phyloP scores from a whole-genome alignment of 2,113 vertebrate genomes.

The Caretta caretta region DNA sequence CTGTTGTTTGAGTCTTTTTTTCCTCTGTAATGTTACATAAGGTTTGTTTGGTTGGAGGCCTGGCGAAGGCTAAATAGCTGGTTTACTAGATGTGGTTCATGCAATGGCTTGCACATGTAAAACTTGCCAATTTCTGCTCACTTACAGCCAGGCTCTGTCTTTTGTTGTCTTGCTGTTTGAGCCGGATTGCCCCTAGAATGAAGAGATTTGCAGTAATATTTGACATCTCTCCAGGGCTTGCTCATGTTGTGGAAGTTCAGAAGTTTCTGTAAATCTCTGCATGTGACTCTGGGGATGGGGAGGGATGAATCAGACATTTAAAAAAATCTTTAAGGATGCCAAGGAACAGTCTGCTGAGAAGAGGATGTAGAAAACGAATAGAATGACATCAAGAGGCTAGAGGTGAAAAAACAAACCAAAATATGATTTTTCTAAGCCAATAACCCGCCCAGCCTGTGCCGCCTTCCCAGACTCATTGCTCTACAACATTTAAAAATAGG shows the following conservation, averaged over 20 bases:
- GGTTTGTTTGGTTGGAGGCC: conserved; percentile 61
- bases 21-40: conserved; percentile 64
- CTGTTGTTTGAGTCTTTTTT: conserved; percentile 66
- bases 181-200: conserved; percentile 14
- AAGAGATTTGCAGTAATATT: conserved; percentile 55
- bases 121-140: conserved; percentile 46
- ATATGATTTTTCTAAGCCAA: not conserved
- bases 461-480: not conserved
- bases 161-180: conserved; percentile 9
- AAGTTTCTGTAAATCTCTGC: not conserved
- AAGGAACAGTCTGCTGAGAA: not conserved
- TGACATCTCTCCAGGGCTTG: conserved; percentile 6
- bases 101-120: conserved; percentile 42
- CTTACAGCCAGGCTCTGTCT: conserved; percentile 5
- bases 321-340: not conserved
- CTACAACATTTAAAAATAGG: not conserved
- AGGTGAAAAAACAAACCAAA: not conserved
- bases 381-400: not conserved
- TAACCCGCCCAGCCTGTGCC: not conserved
- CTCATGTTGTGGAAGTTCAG: not conserved
- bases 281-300: not conserved
- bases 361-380: not conserved
- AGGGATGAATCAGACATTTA: not conserved
- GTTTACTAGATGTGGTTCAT: conserved; percentile 69
- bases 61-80: conserved; percentile 64